phyloP scores from a whole-genome alignment of 2,888 invertebrate genomes.

The Buathra laborator region DNA sequence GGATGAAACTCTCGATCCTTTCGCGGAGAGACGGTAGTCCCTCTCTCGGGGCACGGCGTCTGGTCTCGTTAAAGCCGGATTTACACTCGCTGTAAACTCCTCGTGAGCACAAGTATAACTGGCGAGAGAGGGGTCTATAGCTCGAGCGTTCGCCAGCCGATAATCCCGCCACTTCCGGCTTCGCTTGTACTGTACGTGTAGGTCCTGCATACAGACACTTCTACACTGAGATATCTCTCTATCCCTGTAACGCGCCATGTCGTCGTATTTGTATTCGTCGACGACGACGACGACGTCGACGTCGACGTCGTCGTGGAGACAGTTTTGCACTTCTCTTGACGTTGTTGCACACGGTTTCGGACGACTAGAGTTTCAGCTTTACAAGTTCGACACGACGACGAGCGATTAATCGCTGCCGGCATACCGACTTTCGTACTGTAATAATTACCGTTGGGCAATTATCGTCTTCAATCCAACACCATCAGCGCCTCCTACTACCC shows the following conservation, averaged over 20 bases:
- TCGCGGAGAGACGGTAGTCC: constrained; percentile 28
- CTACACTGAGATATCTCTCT: background rate
- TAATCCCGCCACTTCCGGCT: constrained; percentile 66
- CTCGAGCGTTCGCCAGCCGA: constrained; percentile 55
- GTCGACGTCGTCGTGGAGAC: constrained; percentile 42
- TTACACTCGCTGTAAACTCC: constrained; percentile 74
- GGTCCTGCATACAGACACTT: constrained; percentile 35
- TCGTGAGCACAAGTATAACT: constrained; percentile 61
- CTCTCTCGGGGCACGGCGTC: constrained; percentile 48
- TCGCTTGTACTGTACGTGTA: constrained; percentile 8
- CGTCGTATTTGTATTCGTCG: background rate
- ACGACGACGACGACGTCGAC: no score
- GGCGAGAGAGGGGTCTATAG: constrained; percentile 51
- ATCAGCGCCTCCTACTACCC: background rate
- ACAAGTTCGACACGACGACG: constrained; percentile 56
- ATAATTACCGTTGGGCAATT: constrained; percentile 60
- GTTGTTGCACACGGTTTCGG: constrained; percentile 11
- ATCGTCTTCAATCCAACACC: constrained; percentile 54
- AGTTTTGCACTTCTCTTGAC: constrained; percentile 52
- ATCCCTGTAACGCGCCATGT: constrained; percentile 6
- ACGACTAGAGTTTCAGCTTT: constrained; percentile 57
- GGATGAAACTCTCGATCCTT: constrained; percentile 62
- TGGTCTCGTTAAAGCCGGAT: constrained; percentile 72
- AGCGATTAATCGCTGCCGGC: constrained; percentile 59
- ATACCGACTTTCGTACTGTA: constrained; percentile 43